Evolutionary conservation across 2,888 invertebrate species (phyloP).

Genomic region (Synergus gifuensis): DNA sequence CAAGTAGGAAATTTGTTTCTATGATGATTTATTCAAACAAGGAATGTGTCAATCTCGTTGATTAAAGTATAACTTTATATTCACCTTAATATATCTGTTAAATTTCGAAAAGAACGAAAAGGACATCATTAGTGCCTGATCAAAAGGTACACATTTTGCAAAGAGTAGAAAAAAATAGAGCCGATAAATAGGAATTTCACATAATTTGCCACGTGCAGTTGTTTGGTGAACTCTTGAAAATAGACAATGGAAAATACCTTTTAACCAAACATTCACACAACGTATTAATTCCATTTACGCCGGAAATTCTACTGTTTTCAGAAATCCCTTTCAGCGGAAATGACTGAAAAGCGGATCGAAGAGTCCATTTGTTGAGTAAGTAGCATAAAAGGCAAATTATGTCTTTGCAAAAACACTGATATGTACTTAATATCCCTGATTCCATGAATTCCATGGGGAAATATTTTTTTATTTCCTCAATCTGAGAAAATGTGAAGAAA

Average conservation of each 20-base stretch:
- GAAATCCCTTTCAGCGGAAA: not conserved
- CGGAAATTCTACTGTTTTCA: not conserved
- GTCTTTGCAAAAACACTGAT: not conserved
- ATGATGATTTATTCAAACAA: slow-evolving; percentile 20
- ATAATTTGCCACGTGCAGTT: not conserved
- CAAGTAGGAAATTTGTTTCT: slow-evolving; percentile 30
- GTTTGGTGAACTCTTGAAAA: not conserved
- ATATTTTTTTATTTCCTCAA: not conserved
- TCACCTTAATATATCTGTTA: too few relatives aligned
- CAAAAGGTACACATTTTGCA: not conserved
- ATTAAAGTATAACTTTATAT: not conserved
- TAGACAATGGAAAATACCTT: not conserved
- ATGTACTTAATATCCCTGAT: not conserved
- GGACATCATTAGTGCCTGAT: not conserved
- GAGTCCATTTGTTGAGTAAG: not conserved
- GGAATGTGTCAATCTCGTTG: not conserved
- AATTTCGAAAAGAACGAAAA: not conserved
- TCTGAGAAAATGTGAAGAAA: not conserved
- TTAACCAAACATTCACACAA: not conserved
- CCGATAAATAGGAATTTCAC: not conserved
- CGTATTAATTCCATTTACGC: not conserved
- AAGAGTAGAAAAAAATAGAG: not conserved
- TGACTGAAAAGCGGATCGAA: not conserved
- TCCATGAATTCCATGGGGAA: not conserved
- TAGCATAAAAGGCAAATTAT: not conserved